Conservation (phyloP, 1,140 invertebrate genomes). For the Hypothenemus hampei region DNA sequence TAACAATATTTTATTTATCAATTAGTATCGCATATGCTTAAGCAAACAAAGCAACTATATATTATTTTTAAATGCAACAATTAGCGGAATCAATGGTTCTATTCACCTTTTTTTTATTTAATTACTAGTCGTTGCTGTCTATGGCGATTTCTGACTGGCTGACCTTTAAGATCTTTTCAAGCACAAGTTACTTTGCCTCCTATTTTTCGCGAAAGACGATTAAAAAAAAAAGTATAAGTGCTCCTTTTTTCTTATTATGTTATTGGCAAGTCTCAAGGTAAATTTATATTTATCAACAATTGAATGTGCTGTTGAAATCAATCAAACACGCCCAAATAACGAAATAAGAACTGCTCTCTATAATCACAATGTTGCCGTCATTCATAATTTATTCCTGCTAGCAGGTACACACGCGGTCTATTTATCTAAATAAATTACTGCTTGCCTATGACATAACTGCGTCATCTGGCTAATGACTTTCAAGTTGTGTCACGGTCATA, state of each 20-base stretch:
- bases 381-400: slow-evolving; percentile 15
- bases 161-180: not conserved
- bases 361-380: not conserved
- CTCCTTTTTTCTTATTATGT: not conserved
- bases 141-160: not conserved
- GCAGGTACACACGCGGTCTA: slow-evolving; percentile 18
- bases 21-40: too few relatives aligned
- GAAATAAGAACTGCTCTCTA: too few relatives aligned
- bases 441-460: slow-evolving; percentile 28
- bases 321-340: slow-evolving; percentile 4
- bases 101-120: slow-evolving; percentile 3
- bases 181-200: too few relatives aligned
- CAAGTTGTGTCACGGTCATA: slow-evolving; percentile 31
- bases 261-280: not conserved
- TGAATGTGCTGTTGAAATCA: not conserved
- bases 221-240: too few relatives aligned
- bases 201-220: too few relatives aligned
- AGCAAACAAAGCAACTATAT: too few relatives aligned
- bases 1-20: too few relatives aligned
- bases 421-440: slow-evolving; percentile 23
- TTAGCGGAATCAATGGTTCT: slow-evolving; percentile 3
- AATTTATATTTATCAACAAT: not conserved
- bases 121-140: not conserved
- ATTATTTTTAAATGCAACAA: too few relatives aligned
- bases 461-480: slow-evolving; percentile 34